phyloP scores from a whole-genome alignment of 2,113 vertebrate genomes.

The Felis chaus region DNA sequence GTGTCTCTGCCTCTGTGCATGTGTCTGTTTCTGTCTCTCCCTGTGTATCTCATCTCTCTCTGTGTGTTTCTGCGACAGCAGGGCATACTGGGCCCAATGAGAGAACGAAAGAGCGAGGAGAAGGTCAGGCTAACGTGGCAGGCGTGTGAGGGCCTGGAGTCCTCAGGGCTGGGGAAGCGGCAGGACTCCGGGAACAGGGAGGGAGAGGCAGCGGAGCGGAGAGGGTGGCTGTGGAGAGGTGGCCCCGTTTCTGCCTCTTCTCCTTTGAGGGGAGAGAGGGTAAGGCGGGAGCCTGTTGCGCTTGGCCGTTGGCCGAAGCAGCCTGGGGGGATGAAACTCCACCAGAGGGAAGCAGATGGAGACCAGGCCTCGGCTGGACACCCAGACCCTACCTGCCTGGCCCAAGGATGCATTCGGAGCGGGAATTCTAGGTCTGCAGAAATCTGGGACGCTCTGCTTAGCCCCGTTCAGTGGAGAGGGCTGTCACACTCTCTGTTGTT shows the following conservation, averaged over 20 bases:
- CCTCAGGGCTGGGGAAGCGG: neutral
- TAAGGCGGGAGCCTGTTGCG: neutral
- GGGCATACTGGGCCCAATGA: neutral
- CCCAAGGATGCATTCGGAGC: neutral
- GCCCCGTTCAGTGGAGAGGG: neutral
- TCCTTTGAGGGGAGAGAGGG: neutral
- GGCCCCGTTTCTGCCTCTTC: constrained; percentile 18
- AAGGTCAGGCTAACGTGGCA: neutral
- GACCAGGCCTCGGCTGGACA: neutral
- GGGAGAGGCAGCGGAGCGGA: constrained; percentile 9
- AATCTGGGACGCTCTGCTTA: constrained; percentile 64
- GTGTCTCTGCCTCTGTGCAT: neutral
- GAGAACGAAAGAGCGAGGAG: neutral
- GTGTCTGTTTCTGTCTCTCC: neutral
- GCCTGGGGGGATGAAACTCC: neutral
- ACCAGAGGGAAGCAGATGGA: neutral
- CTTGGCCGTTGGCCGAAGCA: neutral
- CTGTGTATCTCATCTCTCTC: neutral
- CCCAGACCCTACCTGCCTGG: neutral
- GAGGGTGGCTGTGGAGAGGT: neutral
- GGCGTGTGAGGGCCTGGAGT: neutral
- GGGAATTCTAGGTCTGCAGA: constrained; percentile 46
- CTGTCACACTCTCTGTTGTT: constrained; percentile 52
- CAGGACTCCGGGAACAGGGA: neutral
- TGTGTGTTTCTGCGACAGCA: neutral